phyloP scores from a whole-genome alignment of 2,113 vertebrate species.

The Nestor notabilis region DNA sequence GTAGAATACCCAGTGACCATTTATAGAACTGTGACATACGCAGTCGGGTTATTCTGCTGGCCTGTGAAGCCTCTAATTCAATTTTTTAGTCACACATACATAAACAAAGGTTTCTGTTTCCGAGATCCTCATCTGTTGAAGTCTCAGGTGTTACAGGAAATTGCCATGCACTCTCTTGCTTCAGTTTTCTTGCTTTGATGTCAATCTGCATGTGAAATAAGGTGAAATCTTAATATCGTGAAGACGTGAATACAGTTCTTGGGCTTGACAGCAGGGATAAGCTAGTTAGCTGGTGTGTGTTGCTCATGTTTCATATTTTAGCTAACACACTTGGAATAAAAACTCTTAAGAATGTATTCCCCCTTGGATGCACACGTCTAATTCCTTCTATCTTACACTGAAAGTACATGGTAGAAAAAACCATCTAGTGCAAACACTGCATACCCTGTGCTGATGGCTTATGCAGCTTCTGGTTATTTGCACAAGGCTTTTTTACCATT shows the following conservation, averaged over 20 bases:
- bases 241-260: conserved; percentile 39
- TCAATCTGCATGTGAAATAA: conserved; percentile 72
- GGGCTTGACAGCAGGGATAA: conserved; percentile 54
- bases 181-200: conserved; percentile 62
- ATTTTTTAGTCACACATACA: conserved; percentile 57
- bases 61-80: conserved; percentile 53
- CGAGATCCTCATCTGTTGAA: conserved; percentile 38
- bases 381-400: conserved; percentile 15
- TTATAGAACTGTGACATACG: conserved; percentile 19
- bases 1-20: conserved; percentile 53
- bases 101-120: conserved; percentile 57
- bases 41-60: conserved; percentile 24
- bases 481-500: background rate
- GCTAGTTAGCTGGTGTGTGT: conserved; percentile 40
- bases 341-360: background rate
- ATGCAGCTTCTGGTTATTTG: conserved; percentile 18
- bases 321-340: conserved; percentile 14
- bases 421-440: background rate
- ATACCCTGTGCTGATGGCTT: background rate
- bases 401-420: conserved; percentile 15
- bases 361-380: conserved; percentile 23
- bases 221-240: conserved; percentile 59
- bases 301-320: conserved; percentile 43
- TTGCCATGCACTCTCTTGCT: conserved; percentile 41
- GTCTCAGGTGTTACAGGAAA: conserved; percentile 64